These are phyloP conservation scores for Petrolisthes manimaculis DNA, from an alignment of 2,888 invertebrate species.

Conservation along the genomic window DNA sequence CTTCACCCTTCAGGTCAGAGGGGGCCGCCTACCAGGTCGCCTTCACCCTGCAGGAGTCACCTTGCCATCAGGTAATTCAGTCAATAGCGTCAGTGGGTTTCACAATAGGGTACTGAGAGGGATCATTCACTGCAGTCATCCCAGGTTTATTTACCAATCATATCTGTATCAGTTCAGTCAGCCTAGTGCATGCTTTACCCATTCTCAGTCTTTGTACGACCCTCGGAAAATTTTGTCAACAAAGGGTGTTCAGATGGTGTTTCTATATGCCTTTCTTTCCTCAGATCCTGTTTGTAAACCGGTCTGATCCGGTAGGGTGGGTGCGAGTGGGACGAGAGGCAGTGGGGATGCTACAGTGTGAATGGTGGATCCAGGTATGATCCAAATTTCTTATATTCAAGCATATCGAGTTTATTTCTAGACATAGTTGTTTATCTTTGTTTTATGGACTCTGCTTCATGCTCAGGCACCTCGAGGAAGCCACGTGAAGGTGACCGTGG, in stretches of 20 bases:
- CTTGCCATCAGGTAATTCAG: slow-evolving; percentile 46
- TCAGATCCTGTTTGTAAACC: slow-evolving; percentile 44
- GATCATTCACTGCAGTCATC: too few relatives aligned
- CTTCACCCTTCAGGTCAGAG: slow-evolving; percentile 15
- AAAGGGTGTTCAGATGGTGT: too few relatives aligned
- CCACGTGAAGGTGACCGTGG: slow-evolving; percentile 41
- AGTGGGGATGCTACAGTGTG: slow-evolving; percentile 7
- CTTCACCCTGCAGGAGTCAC: slow-evolving; percentile 38
- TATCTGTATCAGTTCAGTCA: too few relatives aligned
- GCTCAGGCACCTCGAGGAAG: slow-evolving; percentile 40
- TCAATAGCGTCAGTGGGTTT: neutral
- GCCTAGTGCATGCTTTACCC: too few relatives aligned
- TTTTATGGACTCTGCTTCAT: neutral
- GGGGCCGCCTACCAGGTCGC: slow-evolving; percentile 39
- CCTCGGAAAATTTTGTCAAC: too few relatives aligned
- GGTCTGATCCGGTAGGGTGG: slow-evolving; percentile 44
- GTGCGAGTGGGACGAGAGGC: neutral
- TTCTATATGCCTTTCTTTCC: neutral
- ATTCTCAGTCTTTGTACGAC: too few relatives aligned
- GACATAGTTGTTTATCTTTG: neutral
- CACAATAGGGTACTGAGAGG: too few relatives aligned
- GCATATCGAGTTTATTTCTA: too few relatives aligned
- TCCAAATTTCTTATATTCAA: too few relatives aligned
- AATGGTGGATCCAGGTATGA: slow-evolving; percentile 23
- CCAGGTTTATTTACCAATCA: too few relatives aligned